phyloP scores from a whole-genome alignment of 30 jellyfish, hydroid and myxozoan genomes.

The Hydractinia symbiolongicarpus region DNA sequence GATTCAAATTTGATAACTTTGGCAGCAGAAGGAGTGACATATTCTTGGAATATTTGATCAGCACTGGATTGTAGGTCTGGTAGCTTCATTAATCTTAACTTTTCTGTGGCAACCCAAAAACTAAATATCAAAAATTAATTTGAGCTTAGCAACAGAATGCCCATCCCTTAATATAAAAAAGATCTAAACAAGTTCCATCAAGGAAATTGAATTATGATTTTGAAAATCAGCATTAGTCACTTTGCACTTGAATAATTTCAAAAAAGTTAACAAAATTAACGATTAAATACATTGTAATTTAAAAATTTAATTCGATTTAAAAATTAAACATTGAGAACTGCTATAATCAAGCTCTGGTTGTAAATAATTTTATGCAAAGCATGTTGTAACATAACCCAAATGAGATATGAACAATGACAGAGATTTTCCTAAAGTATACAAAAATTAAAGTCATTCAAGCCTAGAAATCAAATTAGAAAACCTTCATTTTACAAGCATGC shows the following conservation, averaged over 20 bases:
- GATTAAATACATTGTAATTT: no score
- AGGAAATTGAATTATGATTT: neutral
- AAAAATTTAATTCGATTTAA: no score
- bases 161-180: neutral
- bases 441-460: no score
- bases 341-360: no score
- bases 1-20: slow-evolving; percentile 73
- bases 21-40: slow-evolving; percentile 96
- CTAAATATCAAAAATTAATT: slow-evolving; percentile 28
- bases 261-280: no score
- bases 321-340: no score
- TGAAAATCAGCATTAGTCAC: neutral
- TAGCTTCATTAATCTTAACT: slow-evolving; percentile 45
- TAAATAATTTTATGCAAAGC: no score
- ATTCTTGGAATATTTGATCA: slow-evolving; percentile 58
- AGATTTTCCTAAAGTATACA: no score
- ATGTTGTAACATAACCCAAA: no score
- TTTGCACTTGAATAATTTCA: neutral
- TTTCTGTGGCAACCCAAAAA: slow-evolving; percentile 91
- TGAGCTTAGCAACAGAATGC: neutral
- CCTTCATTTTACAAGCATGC: no score
- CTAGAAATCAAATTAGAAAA: no score
- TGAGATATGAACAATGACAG: no score
- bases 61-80: slow-evolving; percentile 50
- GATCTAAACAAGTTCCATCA: neutral